Base-by-base conservation (phyloP, 2,888 invertebrate genomes). In the Drosophila testacea region DNA sequence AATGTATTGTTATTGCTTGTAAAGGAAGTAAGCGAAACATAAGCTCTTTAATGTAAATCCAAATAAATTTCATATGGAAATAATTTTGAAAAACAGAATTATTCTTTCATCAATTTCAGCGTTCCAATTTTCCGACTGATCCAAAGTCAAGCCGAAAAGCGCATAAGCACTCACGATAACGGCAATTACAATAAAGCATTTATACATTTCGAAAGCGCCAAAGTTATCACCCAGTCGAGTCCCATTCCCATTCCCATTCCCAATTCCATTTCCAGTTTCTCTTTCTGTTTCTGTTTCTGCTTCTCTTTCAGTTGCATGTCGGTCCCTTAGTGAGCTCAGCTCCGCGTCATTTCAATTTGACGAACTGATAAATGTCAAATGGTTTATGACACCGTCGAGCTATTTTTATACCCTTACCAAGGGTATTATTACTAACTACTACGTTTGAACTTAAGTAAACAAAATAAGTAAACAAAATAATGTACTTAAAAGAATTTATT, bases 341-440 rank as follows among this genome's bases (percentile, higher is more conserved):
- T 56, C 39, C 42, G 42, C 77, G 61, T 71, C 55, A 61, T 68
- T 73, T 80, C 77, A 80, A 64, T 69, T 78, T 81, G 79, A 79
- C 75, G 79, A 81, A 78, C 79, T 81, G 81, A 81, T 79, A 79
- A 79, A 78, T 68, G 69, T 81, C 69, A 72, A 78, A 79, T 78
- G 75, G 67, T 81, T 81, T 81, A 81, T 72, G 79, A 63, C 72
- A 65, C 66, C 48, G 16, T 55, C 55, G 47, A 27, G 44, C 28
- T 30, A 10, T n/a, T 6, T 32, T 27, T 6, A 63, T 70, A 55
- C 71, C 4, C 59, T 59, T 28, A 10, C 39, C 5, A 1, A 4
- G 36, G 11, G 50, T 50, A 34, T 48, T 4, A 0, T 1, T 10
- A 10, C 16, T 11, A 28, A 11, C 6, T 10, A 6, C 7, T 32